A percentile compares a stretch with the other conserved stretches of the same genome.
Evolutionary conservation across 2,797 vertebrate genomes (phyloP).

Genomic region (Melanotaenia parkinsoni): DNA sequence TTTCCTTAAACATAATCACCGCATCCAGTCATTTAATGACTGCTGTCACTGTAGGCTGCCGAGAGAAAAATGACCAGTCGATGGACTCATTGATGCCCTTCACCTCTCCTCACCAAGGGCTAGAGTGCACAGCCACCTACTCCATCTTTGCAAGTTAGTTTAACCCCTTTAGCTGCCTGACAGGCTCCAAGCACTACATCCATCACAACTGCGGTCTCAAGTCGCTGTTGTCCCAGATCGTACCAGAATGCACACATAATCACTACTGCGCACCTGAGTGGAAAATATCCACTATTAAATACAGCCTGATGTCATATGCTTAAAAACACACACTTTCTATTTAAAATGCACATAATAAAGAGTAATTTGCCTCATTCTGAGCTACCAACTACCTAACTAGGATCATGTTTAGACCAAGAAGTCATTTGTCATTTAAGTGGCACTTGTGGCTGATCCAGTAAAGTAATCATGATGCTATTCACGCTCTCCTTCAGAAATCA

Average conservation of each 20-base stretch:
- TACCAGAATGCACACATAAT: constrained; percentile 23
- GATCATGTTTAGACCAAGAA: constrained; percentile 63
- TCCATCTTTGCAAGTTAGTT: constrained; percentile 76
- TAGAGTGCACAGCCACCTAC: constrained; percentile 67
- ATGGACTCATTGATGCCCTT: constrained; percentile 78
- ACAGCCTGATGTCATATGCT: constrained; percentile 6
- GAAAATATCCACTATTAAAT: constrained; percentile 22
- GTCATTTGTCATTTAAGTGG: constrained; percentile 72
- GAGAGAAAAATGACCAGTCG: constrained; percentile 78
- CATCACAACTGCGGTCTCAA: constrained; percentile 64
- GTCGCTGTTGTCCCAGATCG: constrained; percentile 31
- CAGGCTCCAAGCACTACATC: constrained; percentile 71
- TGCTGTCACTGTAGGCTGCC: constrained; percentile 72
- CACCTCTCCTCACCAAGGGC: constrained; percentile 78
- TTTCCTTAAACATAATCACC: constrained; percentile 83
- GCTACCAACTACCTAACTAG: constrained; percentile 53
- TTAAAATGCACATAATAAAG: constrained; percentile 42
- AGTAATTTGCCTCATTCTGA: constrained; percentile 36
- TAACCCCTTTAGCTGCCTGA: constrained; percentile 73
- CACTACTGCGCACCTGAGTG: constrained; percentile 26
- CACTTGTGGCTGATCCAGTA: constrained; percentile 66
- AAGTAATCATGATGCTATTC: constrained; percentile 77
- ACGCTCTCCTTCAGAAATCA: constrained; percentile 81
- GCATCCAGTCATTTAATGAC: constrained; percentile 78
- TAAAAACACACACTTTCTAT: constrained; percentile 24